A percentile compares a stretch with the other conserved stretches of the same genome.
These are phyloP conservation scores for Philaenus spumarius DNA, from an alignment of 1,140 invertebrate species.

Conservation along the genomic window DNA sequence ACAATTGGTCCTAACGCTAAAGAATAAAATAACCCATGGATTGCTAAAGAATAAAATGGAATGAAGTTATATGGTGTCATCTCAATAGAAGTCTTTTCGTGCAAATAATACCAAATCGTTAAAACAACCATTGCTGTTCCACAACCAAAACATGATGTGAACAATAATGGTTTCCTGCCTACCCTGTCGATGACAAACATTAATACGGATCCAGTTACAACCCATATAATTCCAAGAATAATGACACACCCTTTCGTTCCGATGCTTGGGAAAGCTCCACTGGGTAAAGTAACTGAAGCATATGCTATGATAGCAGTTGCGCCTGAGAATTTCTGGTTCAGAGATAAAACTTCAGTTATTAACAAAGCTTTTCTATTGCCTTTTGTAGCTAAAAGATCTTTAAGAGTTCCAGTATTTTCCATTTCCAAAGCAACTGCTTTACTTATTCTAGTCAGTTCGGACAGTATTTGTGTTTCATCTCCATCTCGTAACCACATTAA, in stretches of 20 bases:
- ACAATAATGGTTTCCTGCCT: slow-evolving; percentile 46
- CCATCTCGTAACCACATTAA: slow-evolving; percentile 57
- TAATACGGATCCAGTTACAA: slow-evolving; percentile 41
- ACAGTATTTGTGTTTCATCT: neutral
- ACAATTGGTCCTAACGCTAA: neutral
- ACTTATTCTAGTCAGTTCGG: slow-evolving; percentile 22
- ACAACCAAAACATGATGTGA: slow-evolving; percentile 43
- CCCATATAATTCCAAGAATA: slow-evolving; percentile 24
- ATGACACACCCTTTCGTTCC: slow-evolving; percentile 22
- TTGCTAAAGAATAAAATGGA: slow-evolving; percentile 1
- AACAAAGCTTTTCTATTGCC: slow-evolving; percentile 40
- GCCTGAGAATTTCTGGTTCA: slow-evolving; percentile 16
- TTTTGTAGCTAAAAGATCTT: slow-evolving; percentile 8
- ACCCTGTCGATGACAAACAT: slow-evolving; percentile 42
- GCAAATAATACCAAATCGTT: slow-evolving; percentile 40
- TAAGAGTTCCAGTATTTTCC: slow-evolving; percentile 11
- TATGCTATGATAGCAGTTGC: slow-evolving; percentile 25
- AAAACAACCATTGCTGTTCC: slow-evolving; percentile 39
- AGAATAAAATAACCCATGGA: neutral
- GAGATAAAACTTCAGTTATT: slow-evolving; percentile 40
- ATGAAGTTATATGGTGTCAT: slow-evolving; percentile 36
- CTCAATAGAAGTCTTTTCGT: slow-evolving; percentile 38
- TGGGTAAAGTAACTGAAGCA: slow-evolving; percentile 34
- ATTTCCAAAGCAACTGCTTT: slow-evolving; percentile 16
- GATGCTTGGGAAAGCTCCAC: slow-evolving; percentile 1